Conservation (phyloP, 2,113 vertebrate species). For the Corythaeola cristata region DNA sequence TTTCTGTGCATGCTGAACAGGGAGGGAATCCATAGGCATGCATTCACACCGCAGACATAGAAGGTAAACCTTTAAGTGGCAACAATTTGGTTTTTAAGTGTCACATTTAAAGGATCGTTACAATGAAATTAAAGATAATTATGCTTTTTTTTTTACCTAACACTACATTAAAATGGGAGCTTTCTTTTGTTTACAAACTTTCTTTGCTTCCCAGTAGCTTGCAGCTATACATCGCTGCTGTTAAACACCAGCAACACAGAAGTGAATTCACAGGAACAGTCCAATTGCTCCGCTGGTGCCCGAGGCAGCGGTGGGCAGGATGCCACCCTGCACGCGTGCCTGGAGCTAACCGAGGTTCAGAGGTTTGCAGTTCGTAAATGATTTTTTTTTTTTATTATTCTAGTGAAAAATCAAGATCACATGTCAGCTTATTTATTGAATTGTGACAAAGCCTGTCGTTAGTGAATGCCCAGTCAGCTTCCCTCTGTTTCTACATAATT, state of each 20-base stretch:
- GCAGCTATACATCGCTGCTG: not conserved
- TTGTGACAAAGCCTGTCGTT: not conserved
- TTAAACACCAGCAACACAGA: not conserved
- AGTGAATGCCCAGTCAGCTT: not conserved
- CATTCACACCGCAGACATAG: not conserved
- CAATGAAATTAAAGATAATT: not conserved
- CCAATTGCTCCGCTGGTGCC: not conserved
- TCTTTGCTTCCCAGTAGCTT: not conserved
- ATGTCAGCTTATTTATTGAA: fast-evolving
- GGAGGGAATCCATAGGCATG: fast-evolving
- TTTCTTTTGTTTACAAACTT: not conserved
- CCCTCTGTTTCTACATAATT: not conserved
- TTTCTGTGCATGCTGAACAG: too few relatives aligned
- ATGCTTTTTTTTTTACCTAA: not conserved
- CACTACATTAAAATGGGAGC: not conserved
- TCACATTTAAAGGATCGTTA: not conserved
- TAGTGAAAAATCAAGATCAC: not conserved
- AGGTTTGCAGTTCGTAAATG: not conserved
- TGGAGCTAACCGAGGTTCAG: not conserved
- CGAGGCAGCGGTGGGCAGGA: not conserved
- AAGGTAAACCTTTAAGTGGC: not conserved
- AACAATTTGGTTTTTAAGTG: not conserved
- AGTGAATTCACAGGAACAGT: not conserved
- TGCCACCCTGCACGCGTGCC: not conserved
- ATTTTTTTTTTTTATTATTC: too few relatives aligned